Base-by-base conservation (phyloP, 2,888 invertebrate genomes). In the Ptilodon capucinus region DNA sequence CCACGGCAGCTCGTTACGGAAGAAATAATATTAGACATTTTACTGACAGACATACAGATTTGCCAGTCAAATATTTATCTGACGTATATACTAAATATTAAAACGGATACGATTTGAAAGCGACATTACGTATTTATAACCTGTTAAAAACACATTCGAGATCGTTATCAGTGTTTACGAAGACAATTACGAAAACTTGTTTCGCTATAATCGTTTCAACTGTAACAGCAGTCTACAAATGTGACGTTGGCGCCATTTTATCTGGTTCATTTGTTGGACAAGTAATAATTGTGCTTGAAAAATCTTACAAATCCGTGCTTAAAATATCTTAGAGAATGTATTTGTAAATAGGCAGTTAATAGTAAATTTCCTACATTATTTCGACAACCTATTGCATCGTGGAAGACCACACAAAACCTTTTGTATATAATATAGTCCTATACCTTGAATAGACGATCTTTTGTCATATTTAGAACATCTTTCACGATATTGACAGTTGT, bases 61-160 rank as follows among this genome's bases (percentile, higher is more conserved):
- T 28, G 11, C 11, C 28, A 28, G 11, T 28, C 11, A 2, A 6
- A 28, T 11, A 11, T 4, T n/a, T 2, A 7, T 21, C 7, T 2
- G 21, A 21, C 4, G 7, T 21, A 28, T 28, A 2, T n/a, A n/a
- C 28, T 28, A 28, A 11, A 28, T n/a, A 28, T 28, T n/a, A n/a
- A 7, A 28, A 28, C 28, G 28, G 28, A 28, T 35, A 50, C 40
- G 42, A 28, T 50, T 17, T 42, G 14, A 46, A 48, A 46, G 44
- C 53, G 51, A 61, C 51, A 57, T 58, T 62, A 58, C 42, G 13
- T 30, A 18, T 28, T 23, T 14, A 48, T 54, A 58, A 60, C 62
- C 62, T 60, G 62, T 56, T 56, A 53, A 48, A 52, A 51, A 38
- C 25, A 48, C 45, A 49, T 48, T 49, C 48, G 49, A 50, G 52